phyloP scores from a whole-genome alignment of 2,888 invertebrate genomes.

The Clitarchus hookeri region DNA sequence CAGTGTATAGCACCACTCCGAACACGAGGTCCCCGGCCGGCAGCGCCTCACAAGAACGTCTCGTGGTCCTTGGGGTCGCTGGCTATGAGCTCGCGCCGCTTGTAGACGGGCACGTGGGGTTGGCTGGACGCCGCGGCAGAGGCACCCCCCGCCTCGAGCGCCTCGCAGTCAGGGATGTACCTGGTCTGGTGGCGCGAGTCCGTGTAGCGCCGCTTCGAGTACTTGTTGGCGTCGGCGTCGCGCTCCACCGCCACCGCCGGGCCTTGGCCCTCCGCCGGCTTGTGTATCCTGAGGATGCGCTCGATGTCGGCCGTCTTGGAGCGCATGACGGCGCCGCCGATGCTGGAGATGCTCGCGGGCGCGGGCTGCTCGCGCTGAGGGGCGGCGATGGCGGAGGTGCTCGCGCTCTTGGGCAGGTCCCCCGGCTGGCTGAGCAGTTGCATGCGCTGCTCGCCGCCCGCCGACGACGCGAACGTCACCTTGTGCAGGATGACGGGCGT shows the following conservation, averaged over 20 bases:
- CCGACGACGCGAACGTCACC: slow-evolving; percentile 61
- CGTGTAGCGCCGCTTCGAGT: slow-evolving; percentile 64
- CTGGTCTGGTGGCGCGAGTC: slow-evolving; percentile 64
- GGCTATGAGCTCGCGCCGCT: slow-evolving; percentile 79
- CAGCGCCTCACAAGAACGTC: slow-evolving; percentile 21
- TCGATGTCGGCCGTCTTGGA: slow-evolving; percentile 73
- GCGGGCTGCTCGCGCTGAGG: slow-evolving; percentile 44
- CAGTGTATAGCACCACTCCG: too few species aligned
- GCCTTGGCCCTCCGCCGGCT: slow-evolving; percentile 19
- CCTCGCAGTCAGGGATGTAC: slow-evolving; percentile 61
- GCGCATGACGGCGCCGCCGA: slow-evolving; percentile 67
- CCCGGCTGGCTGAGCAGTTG: slow-evolving; percentile 40
- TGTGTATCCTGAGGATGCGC: slow-evolving; percentile 53
- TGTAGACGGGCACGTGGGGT: slow-evolving; percentile 66
- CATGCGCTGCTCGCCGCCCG: slow-evolving; percentile 60
- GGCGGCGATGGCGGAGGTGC: slow-evolving; percentile 34
- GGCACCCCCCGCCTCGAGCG: slow-evolving; percentile 49
- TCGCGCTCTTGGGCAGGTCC: slow-evolving; percentile 37
- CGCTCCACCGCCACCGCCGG: slow-evolving; percentile 42
- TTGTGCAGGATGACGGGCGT: slow-evolving; percentile 40
- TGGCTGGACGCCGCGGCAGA: slow-evolving; percentile 42
- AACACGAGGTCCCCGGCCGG: not conserved
- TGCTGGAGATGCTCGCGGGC: slow-evolving; percentile 66
- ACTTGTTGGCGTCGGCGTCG: slow-evolving; percentile 62
- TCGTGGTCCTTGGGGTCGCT: slow-evolving; percentile 63